Conservation (phyloP, 2,797 vertebrate species). For the Gallinago stenura region DNA sequence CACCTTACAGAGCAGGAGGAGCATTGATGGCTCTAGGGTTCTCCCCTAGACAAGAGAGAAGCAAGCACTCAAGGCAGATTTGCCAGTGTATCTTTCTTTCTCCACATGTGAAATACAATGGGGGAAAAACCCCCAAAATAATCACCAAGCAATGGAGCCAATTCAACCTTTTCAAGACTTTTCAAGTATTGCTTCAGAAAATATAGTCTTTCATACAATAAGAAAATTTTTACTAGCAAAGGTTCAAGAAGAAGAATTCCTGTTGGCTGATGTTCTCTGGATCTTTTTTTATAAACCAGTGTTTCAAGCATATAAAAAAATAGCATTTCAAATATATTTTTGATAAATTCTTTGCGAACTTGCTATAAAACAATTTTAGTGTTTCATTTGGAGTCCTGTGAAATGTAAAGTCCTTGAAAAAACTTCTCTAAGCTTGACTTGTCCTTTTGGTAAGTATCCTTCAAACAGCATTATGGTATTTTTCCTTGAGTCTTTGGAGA, state of each 20-base stretch:
- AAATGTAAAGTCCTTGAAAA: neutral
- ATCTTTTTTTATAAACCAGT: neutral
- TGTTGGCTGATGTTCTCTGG: neutral
- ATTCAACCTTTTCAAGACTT: neutral
- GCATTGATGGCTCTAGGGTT: neutral
- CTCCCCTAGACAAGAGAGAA: neutral
- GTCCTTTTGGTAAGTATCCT: neutral
- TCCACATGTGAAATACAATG: neutral
- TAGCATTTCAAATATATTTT: neutral
- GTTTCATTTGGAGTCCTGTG: neutral
- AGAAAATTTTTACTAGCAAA: neutral
- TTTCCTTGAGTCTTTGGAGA: neutral
- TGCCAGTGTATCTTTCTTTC: neutral
- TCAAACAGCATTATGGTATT: neutral
- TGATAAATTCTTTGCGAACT: neutral
- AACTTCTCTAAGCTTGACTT: neutral
- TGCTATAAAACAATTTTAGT: neutral
- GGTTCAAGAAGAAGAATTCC: neutral
- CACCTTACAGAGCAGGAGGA: neutral
- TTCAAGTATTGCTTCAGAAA: neutral
- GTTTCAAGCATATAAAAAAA: neutral
- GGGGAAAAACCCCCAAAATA: neutral
- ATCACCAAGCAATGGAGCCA: neutral
- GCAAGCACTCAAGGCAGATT: neutral
- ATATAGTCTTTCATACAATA: neutral